Evolutionary conservation across 2,113 vertebrate species (phyloP).

Genomic region (Perca fluviatilis): DNA sequence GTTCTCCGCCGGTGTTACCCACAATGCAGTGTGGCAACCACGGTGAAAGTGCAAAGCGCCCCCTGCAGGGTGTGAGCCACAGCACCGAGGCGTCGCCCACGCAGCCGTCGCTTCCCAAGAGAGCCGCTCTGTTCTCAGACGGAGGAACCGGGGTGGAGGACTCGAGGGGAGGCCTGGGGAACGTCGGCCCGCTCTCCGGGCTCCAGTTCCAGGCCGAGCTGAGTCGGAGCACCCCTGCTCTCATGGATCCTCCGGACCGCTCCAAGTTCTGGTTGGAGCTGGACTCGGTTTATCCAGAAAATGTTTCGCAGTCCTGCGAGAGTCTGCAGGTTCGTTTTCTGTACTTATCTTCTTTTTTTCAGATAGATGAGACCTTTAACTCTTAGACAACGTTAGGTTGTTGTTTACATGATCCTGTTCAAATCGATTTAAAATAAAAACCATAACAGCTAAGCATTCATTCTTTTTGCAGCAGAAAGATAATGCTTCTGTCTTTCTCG

Average conservation of each 20-base stretch:
- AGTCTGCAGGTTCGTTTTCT: slow-evolving; percentile 82
- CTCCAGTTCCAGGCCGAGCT: slow-evolving; percentile 87
- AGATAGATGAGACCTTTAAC: neutral
- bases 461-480: too few species aligned
- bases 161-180: slow-evolving; percentile 33
- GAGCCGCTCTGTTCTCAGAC: slow-evolving; percentile 88
- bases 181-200: slow-evolving; percentile 62
- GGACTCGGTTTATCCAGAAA: slow-evolving; percentile 84
- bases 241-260: slow-evolving; percentile 89
- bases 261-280: slow-evolving; percentile 92
- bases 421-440: too few species aligned
- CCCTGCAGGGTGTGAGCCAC: slow-evolving; percentile 88
- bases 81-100: slow-evolving; percentile 91
- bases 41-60: slow-evolving; percentile 88
- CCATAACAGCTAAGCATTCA: too few species aligned
- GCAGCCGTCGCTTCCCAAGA: slow-evolving; percentile 90
- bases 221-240: slow-evolving; percentile 90
- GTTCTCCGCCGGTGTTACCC: slow-evolving; percentile 9
- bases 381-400: too few species aligned
- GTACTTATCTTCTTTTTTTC: neutral
- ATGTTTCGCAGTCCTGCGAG: slow-evolving; percentile 89
- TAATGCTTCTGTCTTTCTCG: too few species aligned
- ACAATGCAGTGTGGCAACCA: slow-evolving; percentile 71
- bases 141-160: slow-evolving; percentile 65
- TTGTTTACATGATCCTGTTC: too few species aligned